Base-by-base conservation (phyloP, 2,888 invertebrate genomes). In the Andrena chrysosceles region DNA sequence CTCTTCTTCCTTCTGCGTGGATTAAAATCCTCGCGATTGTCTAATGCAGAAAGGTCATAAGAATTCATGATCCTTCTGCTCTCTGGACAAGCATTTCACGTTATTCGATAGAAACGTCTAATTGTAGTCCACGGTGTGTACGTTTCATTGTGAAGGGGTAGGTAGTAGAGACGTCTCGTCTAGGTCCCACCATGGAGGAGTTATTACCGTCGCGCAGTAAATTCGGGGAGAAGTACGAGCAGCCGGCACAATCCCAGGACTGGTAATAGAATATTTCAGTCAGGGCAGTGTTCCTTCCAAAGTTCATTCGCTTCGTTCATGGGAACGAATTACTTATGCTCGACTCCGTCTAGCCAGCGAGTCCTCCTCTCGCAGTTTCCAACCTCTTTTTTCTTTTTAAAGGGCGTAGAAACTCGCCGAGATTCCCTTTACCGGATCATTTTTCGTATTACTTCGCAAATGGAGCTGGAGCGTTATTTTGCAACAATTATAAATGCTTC, bases 151-250 rank as follows among this genome's bases (percentile, higher is more conserved):
- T 52, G 20, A 48, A 16, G 10, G 35, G 62, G 48, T 29, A 49
- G 62, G 33, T 49, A 72, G 68, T 59, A 73, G 52, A 60, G 13
- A 10, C 0, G 42, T 7, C 5, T 64, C n/a, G 31, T 16, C 63
- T 10, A 48, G 26, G 23, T 64, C 23, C 2, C 42, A 16, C 35
- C 42, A 29, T n/a, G 26, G 13, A 20, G 20, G 35, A 64, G 69
- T 84, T 74, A 76, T 76, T 72, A 73, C 68, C 69, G 67, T 73
- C 63, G 76, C 54, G 26, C 73, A 49, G 70, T 84, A 74, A 84
- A 84, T 74, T 73, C 49, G 49, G 31, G 8, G n/a, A 56, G 60
- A 49, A n/a, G 64, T 13, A 60, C 29, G 54, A 3, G 33, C 49
- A 42, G 20, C 64, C 69, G 66, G 42, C 42, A 52, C 54, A 54